Evolutionary conservation across 1,140 invertebrate genomes (phyloP).

Genomic region (Notospermus geniculatus): DNA sequence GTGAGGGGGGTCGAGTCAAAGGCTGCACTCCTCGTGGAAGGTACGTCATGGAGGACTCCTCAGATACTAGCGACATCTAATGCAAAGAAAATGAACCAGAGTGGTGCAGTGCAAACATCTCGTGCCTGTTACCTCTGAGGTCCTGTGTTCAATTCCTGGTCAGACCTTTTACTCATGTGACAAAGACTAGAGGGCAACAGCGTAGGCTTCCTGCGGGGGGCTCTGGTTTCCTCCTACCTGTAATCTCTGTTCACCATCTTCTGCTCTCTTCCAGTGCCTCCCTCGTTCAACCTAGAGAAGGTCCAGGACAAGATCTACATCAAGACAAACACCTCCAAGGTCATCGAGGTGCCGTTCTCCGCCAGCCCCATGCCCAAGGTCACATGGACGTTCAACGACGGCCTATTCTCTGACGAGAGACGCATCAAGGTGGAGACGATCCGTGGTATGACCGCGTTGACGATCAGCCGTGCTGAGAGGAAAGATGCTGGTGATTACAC

Average conservation of each 20-base stretch:
- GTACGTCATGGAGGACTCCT: conserved; percentile 65
- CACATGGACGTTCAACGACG: conserved; percentile 81
- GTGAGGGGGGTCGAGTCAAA: conserved; percentile 11
- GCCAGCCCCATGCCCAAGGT: conserved; percentile 91
- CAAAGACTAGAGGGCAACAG: too few species aligned
- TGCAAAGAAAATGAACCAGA: too few species aligned
- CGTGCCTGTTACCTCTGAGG: too few species aligned
- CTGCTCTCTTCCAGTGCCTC: conserved; percentile 46
- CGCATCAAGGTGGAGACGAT: conserved; percentile 68
- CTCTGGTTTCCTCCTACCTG: too few species aligned
- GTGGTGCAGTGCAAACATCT: too few species aligned
- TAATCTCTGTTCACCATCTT: too few species aligned
- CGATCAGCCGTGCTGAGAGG: conserved; percentile 87
- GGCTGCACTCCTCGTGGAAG: conserved; percentile 91
- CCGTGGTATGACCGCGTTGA: conserved; percentile 89
- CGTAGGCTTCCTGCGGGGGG: too few species aligned
- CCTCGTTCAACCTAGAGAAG: conserved; percentile 45
- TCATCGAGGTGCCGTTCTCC: conserved; percentile 52
- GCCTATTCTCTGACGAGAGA: conserved; percentile 78
- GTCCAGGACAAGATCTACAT: conserved; percentile 44
- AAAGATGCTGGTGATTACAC: conserved; percentile 90
- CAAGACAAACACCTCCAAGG: conserved; percentile 47
- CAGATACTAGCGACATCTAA: too few species aligned
- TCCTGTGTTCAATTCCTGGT: too few species aligned
- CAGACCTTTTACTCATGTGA: too few species aligned